Percentiles rank a stretch among this genome's conserved stretches.
These are phyloP conservation scores for Philaethria dido DNA, from an alignment of 2,888 invertebrate genomes.

Conservation along the genomic window DNA sequence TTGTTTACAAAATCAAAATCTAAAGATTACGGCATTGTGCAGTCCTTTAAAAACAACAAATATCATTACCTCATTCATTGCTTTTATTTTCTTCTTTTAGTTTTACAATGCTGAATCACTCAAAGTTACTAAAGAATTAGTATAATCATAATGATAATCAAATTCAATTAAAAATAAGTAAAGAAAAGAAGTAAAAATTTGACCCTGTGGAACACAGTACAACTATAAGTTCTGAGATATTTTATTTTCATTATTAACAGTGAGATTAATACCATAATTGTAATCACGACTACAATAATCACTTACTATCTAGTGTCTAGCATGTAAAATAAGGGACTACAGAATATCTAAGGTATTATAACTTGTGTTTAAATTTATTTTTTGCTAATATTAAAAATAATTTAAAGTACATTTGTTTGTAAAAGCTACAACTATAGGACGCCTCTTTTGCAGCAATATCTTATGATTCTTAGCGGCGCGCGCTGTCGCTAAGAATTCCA, in stretches of 20 bases:
- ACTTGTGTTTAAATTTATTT: too few species aligned
- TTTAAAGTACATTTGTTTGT: background rate
- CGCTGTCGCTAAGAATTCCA: conserved; percentile 46
- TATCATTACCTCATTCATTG: too few species aligned
- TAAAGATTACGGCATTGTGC: background rate
- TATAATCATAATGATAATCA: background rate
- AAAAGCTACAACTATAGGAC: background rate
- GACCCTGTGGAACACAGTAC: background rate
- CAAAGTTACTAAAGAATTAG: background rate
- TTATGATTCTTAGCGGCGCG: conserved; percentile 37
- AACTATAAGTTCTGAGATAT: too few species aligned
- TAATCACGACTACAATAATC: background rate
- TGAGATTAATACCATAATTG: background rate
- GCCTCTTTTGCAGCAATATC: conserved; percentile 6
- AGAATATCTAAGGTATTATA: too few species aligned
- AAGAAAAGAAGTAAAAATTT: background rate
- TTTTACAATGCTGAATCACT: background rate
- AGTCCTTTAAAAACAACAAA: background rate
- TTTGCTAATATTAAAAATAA: background rate
- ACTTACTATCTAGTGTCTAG: too few species aligned
- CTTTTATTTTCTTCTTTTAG: background rate
- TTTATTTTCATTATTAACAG: background rate
- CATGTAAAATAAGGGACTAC: background rate
- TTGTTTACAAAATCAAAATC: background rate
- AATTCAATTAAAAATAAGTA: background rate